Base-by-base conservation (phyloP, 2,113 vertebrate species). In the Numida meleagris region DNA sequence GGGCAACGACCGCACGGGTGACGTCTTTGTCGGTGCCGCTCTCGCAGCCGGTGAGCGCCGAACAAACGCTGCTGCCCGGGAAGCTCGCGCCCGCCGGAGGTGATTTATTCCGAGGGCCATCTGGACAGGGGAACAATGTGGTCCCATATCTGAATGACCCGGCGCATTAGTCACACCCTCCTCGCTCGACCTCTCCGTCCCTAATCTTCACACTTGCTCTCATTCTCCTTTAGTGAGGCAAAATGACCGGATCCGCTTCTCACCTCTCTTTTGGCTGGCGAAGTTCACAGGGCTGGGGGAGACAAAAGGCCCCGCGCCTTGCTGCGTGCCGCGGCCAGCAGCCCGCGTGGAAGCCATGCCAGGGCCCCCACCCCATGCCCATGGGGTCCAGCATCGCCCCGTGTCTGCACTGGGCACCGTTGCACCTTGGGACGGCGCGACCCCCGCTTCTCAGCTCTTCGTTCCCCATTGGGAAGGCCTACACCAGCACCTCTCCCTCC, bases 131-230 rank as follows among this genome's bases (percentile, higher is more conserved):
- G 97, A 98, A 99, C 98, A 98, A 98, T 97, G 96, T 72, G 94
- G 97, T 96, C 95, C 97, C 92, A 77, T 94, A 92, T 97, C 96
- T 98, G 96, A 95, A 97, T 98, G 98, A 98, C 97, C 96, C 40
- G 89, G 94, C 91, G 77, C 97, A 98, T 99, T 98, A 98, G 98
- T 99, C 98, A 99, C 98, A 98, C 97, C 97, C 98, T 98, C 97
- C 97, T 97, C 93, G 87, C 97, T 96, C 88, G 97, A 98, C 97
- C 98, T 97, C 97, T 97, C 94, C 58, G 43, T 96, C 95, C 97
- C 97, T 97, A 93, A 97, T 98, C 97, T 96, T 98, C 97, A 97
- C 97, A 94, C 84, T 91, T 75, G 61, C 91, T 81, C 89, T 88
- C 85, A 63, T 59, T 77, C 86, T 78, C 98, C 98, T 98, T 95